phyloP scores from a whole-genome alignment of 2,888 invertebrate genomes.

The Dyspetes luteomarginatus region DNA sequence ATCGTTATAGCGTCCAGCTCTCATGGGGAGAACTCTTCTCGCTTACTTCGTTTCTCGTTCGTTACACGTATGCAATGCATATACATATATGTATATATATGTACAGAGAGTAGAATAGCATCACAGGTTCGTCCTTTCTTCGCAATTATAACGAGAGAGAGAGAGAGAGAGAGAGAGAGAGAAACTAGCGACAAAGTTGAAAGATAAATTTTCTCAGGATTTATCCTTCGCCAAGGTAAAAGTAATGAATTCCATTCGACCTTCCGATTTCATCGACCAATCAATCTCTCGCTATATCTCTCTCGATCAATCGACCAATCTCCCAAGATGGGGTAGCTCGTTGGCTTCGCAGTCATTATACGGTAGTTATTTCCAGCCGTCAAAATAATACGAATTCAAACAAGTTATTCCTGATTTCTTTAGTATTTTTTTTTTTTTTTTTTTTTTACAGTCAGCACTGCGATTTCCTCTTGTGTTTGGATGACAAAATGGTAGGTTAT shows the following conservation, averaged over 20 bases:
- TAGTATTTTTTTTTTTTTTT: not conserved
- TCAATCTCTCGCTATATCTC: conserved; percentile 30
- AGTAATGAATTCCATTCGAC: conserved; percentile 3
- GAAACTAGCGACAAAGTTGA: conserved; percentile 52
- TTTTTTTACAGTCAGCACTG: conserved; percentile 27
- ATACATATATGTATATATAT: conserved; percentile 2
- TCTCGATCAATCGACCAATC: conserved; percentile 23
- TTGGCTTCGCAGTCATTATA: not conserved
- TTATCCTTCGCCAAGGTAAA: conserved; percentile 1
- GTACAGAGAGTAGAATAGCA: conserved; percentile 16
- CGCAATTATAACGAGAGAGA: conserved; percentile 66
- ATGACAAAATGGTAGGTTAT: conserved; percentile 23
- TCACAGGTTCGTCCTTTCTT: conserved; percentile 37
- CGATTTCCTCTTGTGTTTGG: conserved; percentile 31
- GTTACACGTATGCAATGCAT: conserved; percentile 29
- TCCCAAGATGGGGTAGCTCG: not conserved
- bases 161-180: not conserved
- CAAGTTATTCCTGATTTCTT: not conserved
- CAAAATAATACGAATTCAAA: conserved; percentile 13
- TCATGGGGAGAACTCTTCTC: conserved; percentile 52
- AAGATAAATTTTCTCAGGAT: conserved; percentile 48
- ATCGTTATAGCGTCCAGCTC: conserved; percentile 62
- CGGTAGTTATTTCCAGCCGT: conserved; percentile 32
- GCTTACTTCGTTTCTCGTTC: conserved; percentile 48
- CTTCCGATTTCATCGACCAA: conserved; percentile 54